Base-by-base conservation (phyloP, 92 coral and sea anemone species). In the Montipora capitata region DNA sequence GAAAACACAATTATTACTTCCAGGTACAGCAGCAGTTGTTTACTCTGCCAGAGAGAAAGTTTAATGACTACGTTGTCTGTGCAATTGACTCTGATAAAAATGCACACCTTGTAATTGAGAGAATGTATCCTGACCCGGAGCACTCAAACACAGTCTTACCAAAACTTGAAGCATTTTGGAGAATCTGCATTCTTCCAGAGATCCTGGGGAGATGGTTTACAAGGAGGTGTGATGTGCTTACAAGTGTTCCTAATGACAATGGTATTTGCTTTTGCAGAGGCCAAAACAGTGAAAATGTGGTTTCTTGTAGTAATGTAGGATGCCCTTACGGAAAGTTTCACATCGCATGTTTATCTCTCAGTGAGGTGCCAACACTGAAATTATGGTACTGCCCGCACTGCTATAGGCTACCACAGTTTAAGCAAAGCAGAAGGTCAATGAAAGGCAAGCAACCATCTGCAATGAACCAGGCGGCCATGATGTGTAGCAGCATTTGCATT, bases 151-250 rank as follows among this genome's bases (percentile, higher is more conserved):
- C 65, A 69, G 51, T 76, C 61, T 67, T 91, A 44, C 87, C 90
- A 63, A 91, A 94, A 69, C 72, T 67, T 58, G 79, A 73, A 69
- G 74, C 61, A 27, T 57, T 91, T 38, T 93, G 94, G 94, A 68
- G 87, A 72, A 84, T 68, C 13, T 88, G 95, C 79, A 77, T 77
- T 39, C 70, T 77, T 15, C 81, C 81, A 38, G 81, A 77, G 38
- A 58, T 77, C 70, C 40, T 91, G 49, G 93, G 84, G 12, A 59
- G 96, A 44, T 91, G 96, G 94, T 94, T 87, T 68, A 94, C 94
- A 73, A 87, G 94, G 45, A 77, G 77, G 64, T 81, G 90, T 77
- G 80, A 82, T 69, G 51, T 52, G 6, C 73, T 64, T 52, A 44
- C 17, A 57, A 78, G 49, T 3, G 78, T 78, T 64, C 61, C 88